A percentile compares a stretch with the other conserved stretches of the same genome.
Conservation (phyloP, 1,140 invertebrate genomes). For the Trypoxylus dichotomus region DNA sequence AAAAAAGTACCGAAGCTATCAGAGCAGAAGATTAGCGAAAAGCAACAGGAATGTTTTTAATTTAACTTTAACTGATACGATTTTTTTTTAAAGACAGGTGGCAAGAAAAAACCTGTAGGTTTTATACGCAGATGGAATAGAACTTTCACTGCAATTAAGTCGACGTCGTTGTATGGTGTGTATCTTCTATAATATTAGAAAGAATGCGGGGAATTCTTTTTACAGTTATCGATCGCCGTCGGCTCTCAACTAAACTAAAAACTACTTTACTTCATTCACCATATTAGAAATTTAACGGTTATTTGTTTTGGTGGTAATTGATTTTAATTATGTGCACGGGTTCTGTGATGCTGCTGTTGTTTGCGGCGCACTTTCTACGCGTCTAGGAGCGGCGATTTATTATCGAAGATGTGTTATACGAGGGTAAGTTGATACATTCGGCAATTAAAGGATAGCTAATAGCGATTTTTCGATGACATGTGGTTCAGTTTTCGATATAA, state of each 20-base stretch:
- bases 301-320: background rate
- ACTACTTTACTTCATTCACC: background rate
- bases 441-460: no score
- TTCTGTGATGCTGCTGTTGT: background rate
- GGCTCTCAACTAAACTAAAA: background rate
- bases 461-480: no score
- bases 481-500: no score
- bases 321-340: background rate
- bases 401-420: no score
- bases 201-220: constrained; percentile 2
- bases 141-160: background rate
- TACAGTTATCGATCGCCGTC: background rate
- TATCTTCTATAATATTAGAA: background rate
- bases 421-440: no score
- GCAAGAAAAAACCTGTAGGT: background rate
- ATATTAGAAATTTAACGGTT: constrained; percentile 4
- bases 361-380: background rate
- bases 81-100: background rate
- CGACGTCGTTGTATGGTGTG: background rate
- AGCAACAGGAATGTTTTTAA: background rate
- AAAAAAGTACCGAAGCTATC: background rate
- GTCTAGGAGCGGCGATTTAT: background rate
- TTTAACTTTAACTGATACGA: no score
- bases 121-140: background rate
- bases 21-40: background rate